Evolutionary conservation across 2,113 vertebrate genomes (phyloP).

Genomic region (Oncorhynchus kisutch): DNA sequence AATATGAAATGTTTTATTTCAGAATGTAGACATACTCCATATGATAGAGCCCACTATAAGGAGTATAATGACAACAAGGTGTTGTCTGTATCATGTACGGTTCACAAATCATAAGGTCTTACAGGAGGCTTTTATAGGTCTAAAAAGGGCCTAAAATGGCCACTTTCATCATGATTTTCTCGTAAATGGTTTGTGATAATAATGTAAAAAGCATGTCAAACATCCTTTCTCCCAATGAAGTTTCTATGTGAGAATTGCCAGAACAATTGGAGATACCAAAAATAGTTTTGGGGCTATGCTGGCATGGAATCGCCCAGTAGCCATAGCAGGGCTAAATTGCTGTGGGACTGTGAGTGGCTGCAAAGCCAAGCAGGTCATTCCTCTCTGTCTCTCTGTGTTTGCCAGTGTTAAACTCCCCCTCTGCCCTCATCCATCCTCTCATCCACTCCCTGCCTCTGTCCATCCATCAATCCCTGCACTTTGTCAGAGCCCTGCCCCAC

Average conservation of each 20-base stretch:
- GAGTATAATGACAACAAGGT: no score
- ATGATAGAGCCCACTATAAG: slow-evolving; percentile 92
- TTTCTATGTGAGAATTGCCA: no score
- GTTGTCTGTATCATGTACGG: no score
- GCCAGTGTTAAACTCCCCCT: slow-evolving; percentile 89
- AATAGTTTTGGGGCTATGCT: no score
- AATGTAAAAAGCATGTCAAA: no score
- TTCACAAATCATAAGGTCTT: no score
- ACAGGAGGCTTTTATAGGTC: no score
- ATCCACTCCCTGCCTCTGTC: slow-evolving; percentile 94
- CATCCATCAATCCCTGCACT: slow-evolving; percentile 97
- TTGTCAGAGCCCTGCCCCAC: slow-evolving; percentile 88
- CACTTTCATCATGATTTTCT: no score
- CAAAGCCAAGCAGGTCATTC: slow-evolving; percentile 93
- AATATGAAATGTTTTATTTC: no score
- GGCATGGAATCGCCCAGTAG: slow-evolving; percentile 47
- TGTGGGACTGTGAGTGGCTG: slow-evolving; percentile 83
- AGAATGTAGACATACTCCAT: slow-evolving; percentile 29
- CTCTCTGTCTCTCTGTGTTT: slow-evolving; percentile 98
- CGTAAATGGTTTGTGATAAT: no score
- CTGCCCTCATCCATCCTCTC: slow-evolving; percentile 90
- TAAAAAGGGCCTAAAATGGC: no score
- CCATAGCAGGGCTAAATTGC: slow-evolving; percentile 92
- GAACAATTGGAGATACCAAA: slow-evolving; percentile 28
- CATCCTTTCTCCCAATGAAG: slow-evolving; percentile 42